Percentiles rank a stretch among this genome's conserved stretches.
phyloP scores from a whole-genome alignment of 2,113 vertebrate species.

The Numida meleagris region DNA sequence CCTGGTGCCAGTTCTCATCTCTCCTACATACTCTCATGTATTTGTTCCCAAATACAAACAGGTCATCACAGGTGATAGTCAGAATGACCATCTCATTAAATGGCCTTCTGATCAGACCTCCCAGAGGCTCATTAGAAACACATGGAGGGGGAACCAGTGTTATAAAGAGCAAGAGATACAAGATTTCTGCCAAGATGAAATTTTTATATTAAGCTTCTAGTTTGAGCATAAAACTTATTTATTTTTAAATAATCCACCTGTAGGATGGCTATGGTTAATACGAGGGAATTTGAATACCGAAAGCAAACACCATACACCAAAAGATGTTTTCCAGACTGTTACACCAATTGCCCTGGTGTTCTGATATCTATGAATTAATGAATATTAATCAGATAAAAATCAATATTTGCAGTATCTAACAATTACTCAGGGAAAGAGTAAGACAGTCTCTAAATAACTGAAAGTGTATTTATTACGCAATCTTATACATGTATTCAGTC shows the following conservation, averaged over 20 bases:
- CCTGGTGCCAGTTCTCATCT: background rate
- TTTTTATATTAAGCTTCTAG: background rate
- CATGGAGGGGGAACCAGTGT: background rate
- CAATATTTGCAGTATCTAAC: background rate
- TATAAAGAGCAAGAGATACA: background rate
- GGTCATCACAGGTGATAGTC: background rate
- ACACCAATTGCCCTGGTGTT: background rate
- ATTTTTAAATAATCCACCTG: background rate
- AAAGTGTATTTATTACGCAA: background rate
- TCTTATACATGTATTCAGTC: background rate
- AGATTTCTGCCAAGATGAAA: background rate
- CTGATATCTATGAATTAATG: background rate
- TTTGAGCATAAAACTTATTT: background rate
- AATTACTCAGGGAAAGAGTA: background rate
- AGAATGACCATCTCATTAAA: background rate
- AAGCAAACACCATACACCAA: background rate
- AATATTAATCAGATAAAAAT: background rate
- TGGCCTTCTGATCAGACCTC: background rate
- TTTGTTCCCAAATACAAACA: background rate
- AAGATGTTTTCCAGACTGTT: background rate
- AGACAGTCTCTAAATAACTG: background rate
- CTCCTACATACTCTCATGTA: rapidly evolving
- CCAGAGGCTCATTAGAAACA: background rate
- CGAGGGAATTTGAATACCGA: background rate
- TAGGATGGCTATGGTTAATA: background rate